phyloP scores from a whole-genome alignment of 2,888 invertebrate genomes.

The Mythimna ferrago region DNA sequence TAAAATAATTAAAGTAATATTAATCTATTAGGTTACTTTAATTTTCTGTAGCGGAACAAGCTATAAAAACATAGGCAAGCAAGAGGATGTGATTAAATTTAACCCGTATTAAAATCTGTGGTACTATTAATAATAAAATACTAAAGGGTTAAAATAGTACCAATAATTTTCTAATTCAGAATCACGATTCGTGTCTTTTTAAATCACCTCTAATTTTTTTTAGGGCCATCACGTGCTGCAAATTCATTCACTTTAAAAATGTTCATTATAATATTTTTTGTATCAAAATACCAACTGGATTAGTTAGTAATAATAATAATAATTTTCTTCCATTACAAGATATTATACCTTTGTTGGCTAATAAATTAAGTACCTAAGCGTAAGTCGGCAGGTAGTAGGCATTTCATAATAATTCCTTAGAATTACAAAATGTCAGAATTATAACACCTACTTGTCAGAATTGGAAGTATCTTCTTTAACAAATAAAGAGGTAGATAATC shows the following conservation, averaged over 20 bases:
- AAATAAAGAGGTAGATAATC: constrained; percentile 8
- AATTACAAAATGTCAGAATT: constrained; percentile 34
- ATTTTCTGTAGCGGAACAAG: not conserved
- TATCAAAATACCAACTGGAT: not conserved
- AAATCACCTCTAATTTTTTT: not conserved
- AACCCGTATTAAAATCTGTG: not conserved
- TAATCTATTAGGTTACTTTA: not conserved
- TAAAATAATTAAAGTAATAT: not conserved
- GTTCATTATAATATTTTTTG: too few relatives aligned
- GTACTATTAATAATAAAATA: too few relatives aligned
- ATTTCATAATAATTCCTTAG: constrained; percentile 18
- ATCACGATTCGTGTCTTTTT: not conserved
- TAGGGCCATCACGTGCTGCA: too few relatives aligned
- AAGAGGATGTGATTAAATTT: too few relatives aligned
- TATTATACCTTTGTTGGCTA: not conserved
- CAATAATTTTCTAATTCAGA: not conserved
- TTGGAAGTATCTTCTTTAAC: constrained; percentile 6
- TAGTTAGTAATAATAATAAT: not conserved
- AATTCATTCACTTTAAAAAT: not conserved
- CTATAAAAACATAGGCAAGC: not conserved
- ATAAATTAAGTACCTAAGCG: not conserved
- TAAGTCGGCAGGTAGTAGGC: not conserved
- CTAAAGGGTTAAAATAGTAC: not conserved
- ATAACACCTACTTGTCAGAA: constrained; percentile 10
- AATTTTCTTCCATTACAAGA: not conserved